Conservation (phyloP, 2,113 vertebrate species). For the Antigone vipio region DNA sequence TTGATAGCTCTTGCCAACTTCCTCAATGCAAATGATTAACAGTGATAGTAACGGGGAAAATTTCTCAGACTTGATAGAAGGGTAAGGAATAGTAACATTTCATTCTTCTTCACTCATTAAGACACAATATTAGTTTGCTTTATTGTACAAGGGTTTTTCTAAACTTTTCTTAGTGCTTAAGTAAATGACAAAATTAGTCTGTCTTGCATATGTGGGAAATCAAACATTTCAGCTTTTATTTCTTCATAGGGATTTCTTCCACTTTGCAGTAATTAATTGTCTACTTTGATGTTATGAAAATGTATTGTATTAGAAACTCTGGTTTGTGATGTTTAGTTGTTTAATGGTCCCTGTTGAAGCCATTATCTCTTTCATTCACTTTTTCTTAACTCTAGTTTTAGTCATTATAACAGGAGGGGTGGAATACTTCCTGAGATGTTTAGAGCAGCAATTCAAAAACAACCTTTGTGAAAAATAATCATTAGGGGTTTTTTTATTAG, state of each 20-base stretch:
- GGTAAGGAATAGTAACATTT: constrained; percentile 45
- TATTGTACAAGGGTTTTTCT: constrained; percentile 32
- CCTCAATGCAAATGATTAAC: constrained; percentile 65
- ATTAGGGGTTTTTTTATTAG: accelerated
- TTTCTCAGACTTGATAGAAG: constrained; percentile 48
- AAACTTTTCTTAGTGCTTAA: background rate
- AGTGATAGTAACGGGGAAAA: constrained; percentile 43
- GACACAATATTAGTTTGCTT: constrained; percentile 49
- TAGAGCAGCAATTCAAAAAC: background rate
- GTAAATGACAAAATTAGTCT: constrained; percentile 1
- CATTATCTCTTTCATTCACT: background rate
- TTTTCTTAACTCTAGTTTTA: background rate
- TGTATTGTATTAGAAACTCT: background rate
- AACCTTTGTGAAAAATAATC: background rate
- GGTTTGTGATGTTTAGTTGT: background rate
- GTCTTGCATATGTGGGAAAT: background rate
- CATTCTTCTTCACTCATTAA: constrained; percentile 62
- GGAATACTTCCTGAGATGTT: background rate
- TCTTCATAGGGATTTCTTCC: background rate
- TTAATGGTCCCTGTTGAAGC: background rate
- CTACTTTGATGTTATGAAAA: background rate
- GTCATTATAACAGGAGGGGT: background rate
- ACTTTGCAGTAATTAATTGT: constrained; percentile 23
- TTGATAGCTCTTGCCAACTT: constrained; percentile 71
- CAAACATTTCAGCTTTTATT: constrained; percentile 2